phyloP scores from a whole-genome alignment of 2,888 invertebrate genomes.

The Thymelicus sylvestris region DNA sequence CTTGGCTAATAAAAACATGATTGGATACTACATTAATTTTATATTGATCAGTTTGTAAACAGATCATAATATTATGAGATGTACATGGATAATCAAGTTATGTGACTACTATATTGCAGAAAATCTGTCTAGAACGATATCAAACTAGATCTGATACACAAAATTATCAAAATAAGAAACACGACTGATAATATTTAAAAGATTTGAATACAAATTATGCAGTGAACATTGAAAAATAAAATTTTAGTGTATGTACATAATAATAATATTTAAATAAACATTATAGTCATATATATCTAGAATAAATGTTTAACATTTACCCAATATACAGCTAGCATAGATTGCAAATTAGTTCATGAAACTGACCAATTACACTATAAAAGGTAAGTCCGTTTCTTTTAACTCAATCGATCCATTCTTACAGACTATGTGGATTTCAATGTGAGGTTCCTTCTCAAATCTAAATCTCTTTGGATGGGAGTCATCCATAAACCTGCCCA shows the following conservation, averaged over 20 bases:
- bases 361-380: slow-evolving; percentile 56
- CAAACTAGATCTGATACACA: neutral
- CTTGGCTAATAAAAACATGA: neutral
- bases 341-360: neutral
- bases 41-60: neutral
- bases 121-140: neutral
- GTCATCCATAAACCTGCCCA: slow-evolving; percentile 79
- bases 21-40: neutral
- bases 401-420: slow-evolving; percentile 80
- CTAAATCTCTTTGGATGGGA: slow-evolving; percentile 76
- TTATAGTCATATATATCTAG: slow-evolving; percentile 1
- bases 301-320: slow-evolving; percentile 23
- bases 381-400: slow-evolving; percentile 72
- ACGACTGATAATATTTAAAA: neutral
- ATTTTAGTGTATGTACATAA: slow-evolving; percentile 8
- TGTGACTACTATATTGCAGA: neutral
- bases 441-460: slow-evolving; percentile 70
- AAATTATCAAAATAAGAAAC: neutral
- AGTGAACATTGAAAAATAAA: neutral
- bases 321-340: slow-evolving; percentile 20
- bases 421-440: slow-evolving; percentile 80
- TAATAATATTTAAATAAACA: slow-evolving; percentile 8
- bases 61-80: neutral
- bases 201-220: neutral
- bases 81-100: neutral